These are phyloP conservation scores for Bombus sylvicola DNA, from an alignment of 1,140 invertebrate species.

Conservation along the genomic window DNA sequence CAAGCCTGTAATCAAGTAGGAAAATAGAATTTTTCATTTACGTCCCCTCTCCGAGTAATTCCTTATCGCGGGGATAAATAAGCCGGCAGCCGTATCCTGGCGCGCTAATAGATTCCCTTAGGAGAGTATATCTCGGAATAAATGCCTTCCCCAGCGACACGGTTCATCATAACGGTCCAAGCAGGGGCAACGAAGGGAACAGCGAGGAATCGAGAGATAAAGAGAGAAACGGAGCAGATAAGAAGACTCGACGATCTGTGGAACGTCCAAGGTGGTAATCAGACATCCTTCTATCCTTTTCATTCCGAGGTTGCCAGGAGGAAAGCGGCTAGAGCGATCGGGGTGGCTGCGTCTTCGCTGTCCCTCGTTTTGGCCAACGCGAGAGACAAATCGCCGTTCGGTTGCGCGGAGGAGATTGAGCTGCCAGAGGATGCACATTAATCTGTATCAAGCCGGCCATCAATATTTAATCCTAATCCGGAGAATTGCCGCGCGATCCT, in stretches of 20 bases:
- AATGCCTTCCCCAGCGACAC: constrained; percentile 59
- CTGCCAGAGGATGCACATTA: constrained; percentile 66
- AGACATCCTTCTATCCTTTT: constrained; percentile 12
- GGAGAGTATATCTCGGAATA: constrained; percentile 60
- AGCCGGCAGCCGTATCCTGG: constrained; percentile 33
- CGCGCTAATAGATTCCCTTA: constrained; percentile 68
- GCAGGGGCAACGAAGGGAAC: background rate
- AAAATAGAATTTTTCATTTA: constrained; percentile 8
- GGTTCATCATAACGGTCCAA: constrained; percentile 59
- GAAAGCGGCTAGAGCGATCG: constrained; percentile 38
- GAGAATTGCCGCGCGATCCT: constrained; percentile 61
- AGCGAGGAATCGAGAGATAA: constrained; percentile 44
- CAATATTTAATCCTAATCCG: constrained; percentile 78
- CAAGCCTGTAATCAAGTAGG: background rate
- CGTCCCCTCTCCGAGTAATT: constrained; percentile 51
- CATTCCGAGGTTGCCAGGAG: background rate
- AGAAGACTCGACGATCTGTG: constrained; percentile 63
- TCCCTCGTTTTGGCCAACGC: constrained; percentile 65
- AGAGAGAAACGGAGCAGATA: constrained; percentile 64
- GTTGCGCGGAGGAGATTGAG: constrained; percentile 46
- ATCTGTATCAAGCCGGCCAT: constrained; percentile 74
- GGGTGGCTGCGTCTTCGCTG: constrained; percentile 62
- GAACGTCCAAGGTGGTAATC: constrained; percentile 58
- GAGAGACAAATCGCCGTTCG: constrained; percentile 62
- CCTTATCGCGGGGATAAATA: constrained; percentile 68